phyloP scores from a whole-genome alignment of 2,888 invertebrate species.

The Oegoconia quadripuncta region DNA sequence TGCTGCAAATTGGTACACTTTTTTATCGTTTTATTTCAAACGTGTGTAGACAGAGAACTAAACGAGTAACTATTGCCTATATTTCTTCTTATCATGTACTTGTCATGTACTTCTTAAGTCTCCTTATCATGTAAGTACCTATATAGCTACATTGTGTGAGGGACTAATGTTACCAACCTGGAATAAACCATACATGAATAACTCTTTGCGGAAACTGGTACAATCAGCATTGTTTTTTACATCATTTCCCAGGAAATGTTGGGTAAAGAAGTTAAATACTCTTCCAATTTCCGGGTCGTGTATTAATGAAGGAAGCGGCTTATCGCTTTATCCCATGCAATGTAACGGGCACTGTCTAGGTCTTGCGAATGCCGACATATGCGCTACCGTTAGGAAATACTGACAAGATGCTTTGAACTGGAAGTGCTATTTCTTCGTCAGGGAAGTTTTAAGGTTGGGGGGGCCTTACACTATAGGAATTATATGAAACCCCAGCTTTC shows the following conservation, averaged over 20 bases:
- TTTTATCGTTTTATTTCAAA: too few relatives aligned
- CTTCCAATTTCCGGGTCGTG: constrained; percentile 12
- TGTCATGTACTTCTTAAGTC: too few relatives aligned
- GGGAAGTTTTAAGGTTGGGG: neutral
- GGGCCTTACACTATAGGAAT: neutral
- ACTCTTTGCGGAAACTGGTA: too few relatives aligned
- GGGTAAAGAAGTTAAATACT: constrained; percentile 3
- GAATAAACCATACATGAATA: neutral
- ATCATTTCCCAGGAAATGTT: constrained; percentile 9
- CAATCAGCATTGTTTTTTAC: neutral
- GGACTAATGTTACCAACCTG: too few relatives aligned
- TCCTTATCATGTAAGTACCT: too few relatives aligned
- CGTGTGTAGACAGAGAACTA: too few relatives aligned
- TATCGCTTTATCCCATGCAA: constrained; percentile 10
- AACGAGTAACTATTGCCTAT: too few relatives aligned
- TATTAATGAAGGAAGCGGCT: constrained; percentile 5
- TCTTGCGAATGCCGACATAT: neutral
- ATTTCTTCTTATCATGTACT: too few relatives aligned
- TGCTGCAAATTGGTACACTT: too few relatives aligned
- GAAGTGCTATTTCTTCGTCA: neutral
- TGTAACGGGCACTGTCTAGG: constrained; percentile 5
- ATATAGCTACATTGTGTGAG: too few relatives aligned
- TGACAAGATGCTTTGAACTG: neutral
- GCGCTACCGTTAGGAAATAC: neutral
- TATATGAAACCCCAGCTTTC: neutral